A percentile compares a stretch with the other conserved stretches of the same genome.
Evolutionary conservation across 1,140 invertebrate genomes (phyloP).

Genomic region (Chlorops oryzae): DNA sequence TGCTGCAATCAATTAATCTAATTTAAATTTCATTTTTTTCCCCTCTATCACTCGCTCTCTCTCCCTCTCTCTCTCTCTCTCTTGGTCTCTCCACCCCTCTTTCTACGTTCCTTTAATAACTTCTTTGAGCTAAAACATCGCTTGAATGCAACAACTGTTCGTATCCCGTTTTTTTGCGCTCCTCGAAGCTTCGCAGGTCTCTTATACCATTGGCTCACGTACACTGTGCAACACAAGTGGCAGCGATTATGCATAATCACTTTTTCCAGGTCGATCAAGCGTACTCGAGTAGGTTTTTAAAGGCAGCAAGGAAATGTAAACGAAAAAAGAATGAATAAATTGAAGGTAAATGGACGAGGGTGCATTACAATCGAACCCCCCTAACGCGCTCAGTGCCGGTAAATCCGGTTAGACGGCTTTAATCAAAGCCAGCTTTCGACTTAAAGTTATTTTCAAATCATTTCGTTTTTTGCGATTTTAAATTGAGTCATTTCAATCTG

Average conservation of each 20-base stretch:
- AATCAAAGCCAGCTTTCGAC: too few relatives aligned
- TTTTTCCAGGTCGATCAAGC: conserved; percentile 19
- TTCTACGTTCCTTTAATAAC: background rate
- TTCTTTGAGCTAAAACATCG: background rate
- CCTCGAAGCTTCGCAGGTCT: background rate
- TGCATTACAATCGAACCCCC: too few relatives aligned
- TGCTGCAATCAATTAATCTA: conserved; percentile 48
- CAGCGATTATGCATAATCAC: conserved; percentile 22
- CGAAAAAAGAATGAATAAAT: conserved; percentile 5
- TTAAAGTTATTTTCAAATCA: too few relatives aligned
- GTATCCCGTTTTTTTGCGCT: conserved; percentile 1
- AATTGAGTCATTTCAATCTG: too few relatives aligned
- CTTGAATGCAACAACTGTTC: conserved; percentile 17
- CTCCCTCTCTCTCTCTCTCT: conserved; percentile 12
- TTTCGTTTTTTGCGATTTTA: too few relatives aligned
- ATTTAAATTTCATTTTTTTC: conserved; percentile 38
- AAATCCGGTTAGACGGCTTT: too few relatives aligned
- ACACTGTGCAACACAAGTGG: conserved; percentile 14
- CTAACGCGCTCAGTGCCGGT: too few relatives aligned
- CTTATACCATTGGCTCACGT: background rate
- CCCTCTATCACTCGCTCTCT: conserved; percentile 21
- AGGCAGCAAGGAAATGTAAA: background rate
- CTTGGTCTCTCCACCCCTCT: background rate
- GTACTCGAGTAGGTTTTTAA: background rate
- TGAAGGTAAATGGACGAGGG: too few relatives aligned